Percentiles rank a stretch among this genome's conserved stretches.
These are phyloP conservation scores for Epistrophe grossulariae DNA, from an alignment of 2,888 invertebrate species.

Conservation along the genomic window DNA sequence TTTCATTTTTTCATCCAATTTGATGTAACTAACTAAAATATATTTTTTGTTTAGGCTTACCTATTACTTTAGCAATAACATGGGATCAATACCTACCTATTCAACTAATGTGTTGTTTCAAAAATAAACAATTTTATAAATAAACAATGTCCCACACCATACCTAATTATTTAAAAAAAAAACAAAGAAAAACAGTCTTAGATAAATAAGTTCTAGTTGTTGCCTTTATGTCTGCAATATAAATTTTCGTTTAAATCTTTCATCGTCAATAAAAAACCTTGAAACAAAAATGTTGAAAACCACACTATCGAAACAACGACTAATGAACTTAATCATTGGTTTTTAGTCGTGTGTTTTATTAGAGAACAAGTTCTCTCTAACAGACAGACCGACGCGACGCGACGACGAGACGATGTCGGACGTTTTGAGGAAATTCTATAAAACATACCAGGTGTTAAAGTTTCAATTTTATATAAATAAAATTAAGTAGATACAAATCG, in stretches of 20 bases:
- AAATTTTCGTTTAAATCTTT: neutral
- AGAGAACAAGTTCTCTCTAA: neutral
- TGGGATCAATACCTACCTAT: no score
- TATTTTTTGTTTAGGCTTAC: neutral
- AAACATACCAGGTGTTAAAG: conserved; percentile 48
- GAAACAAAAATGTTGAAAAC: conserved; percentile 14
- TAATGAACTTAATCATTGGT: conserved; percentile 18
- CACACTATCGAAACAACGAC: conserved; percentile 20
- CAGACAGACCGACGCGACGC: neutral
- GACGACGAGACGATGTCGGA: conserved; percentile 5
- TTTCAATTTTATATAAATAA: conserved; percentile 23
- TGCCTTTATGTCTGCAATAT: conserved; percentile 11
- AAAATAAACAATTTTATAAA: neutral
- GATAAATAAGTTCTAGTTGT: neutral
- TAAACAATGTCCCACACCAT: neutral
- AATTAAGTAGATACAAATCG: neutral
- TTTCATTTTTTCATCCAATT: no score
- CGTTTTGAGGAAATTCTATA: conserved; percentile 31
- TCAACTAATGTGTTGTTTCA: no score
- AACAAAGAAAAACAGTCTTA: no score
- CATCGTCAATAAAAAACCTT: conserved; percentile 12
- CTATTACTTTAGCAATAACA: no score
- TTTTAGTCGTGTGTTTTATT: conserved; percentile 1
- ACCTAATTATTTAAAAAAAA: neutral
- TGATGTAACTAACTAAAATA: no score